Percentiles rank a stretch among this genome's conserved stretches.
Evolutionary conservation across 2,888 invertebrate species (phyloP).

Genomic region (Loripinus fragilis): DNA sequence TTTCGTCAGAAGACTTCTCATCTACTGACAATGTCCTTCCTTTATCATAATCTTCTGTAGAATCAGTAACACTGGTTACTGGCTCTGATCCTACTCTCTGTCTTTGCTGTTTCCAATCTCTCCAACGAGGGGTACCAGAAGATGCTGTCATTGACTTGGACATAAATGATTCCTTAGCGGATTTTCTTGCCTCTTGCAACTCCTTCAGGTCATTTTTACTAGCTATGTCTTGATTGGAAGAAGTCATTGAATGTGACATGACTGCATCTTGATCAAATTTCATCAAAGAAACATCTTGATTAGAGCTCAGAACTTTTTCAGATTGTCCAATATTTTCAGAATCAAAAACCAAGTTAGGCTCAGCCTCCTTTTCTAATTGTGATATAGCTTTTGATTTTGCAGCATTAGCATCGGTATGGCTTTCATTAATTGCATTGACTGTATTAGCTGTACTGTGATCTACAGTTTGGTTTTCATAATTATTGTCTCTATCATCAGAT

Average conservation of each 20-base stretch:
- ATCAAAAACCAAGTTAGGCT: conserved; percentile 58
- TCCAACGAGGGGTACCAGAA: conserved; percentile 4
- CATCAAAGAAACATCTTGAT: not conserved
- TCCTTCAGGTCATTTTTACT: not conserved
- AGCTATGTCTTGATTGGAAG: no score
- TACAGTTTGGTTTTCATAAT: no score
- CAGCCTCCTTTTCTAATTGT: conserved; percentile 51
- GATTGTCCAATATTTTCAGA: conserved; percentile 50
- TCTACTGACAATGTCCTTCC: conserved; percentile 2
- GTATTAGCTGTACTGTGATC: conserved; percentile 13
- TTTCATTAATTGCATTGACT: conserved; percentile 28
- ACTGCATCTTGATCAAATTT: not conserved
- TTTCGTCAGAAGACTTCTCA: conserved; percentile 38
- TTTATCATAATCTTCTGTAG: not conserved
- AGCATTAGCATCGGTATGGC: not conserved
- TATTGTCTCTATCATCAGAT: not conserved
- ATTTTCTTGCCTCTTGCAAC: conserved; percentile 10
- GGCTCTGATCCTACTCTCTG: conserved; percentile 12
- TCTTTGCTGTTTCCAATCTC: conserved; percentile 9
- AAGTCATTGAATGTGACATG: not conserved
- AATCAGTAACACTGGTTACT: not conserved
- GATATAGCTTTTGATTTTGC: conserved; percentile 38
- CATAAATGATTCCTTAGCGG: conserved; percentile 12
- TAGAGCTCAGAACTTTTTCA: not conserved
- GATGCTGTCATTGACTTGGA: not conserved